Base-by-base conservation (phyloP, 2,113 vertebrate genomes). In the Xyrauchen texanus region DNA sequence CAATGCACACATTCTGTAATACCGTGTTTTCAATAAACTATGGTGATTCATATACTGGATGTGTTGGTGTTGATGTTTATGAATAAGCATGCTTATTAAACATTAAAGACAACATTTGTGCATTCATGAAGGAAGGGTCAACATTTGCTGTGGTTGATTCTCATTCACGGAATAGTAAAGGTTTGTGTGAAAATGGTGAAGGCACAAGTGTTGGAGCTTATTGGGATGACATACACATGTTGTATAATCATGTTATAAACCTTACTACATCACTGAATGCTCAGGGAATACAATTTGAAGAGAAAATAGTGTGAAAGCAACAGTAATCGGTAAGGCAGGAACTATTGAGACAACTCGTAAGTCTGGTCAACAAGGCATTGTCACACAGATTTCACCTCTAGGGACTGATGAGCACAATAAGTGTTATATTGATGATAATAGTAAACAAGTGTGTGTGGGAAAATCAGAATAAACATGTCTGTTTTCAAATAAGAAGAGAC, bases 221-320 rank as follows among this genome's bases (percentile, higher is more conserved):
- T 7, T 47, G 64, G 46, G 12, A 42, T 46, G 64, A 66, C 45
- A 4, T 47, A 8, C 13, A 66, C 7, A 66, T 66, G 64, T 66
- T 66, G 13, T 47, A n/a, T 45, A 46, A n/a, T 15, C 44, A 66
- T 66, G 64, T 47, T 66, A 3, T 0, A 4, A 47, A 66, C 7
- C 64, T 66, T 66, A 44, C 64, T 8, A 66, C 47, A 4, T 47
- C 64, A 45, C 44, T 66, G 64, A 47, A 66, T 66, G 64, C 64
- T 4, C 44, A 47, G 11, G 64, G 64, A 66, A 47, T 13, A 15
- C 44, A 0, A 12, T 66, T 66, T n/a, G 64, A 66, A 66, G 64
- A 46, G 13, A 66, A n/a, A n/a, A 42, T 1, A 4, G 44, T 47
- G 42, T 66, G 44, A 66, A 66, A 8, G 44, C 64, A 45, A 66